A percentile compares a stretch with the other conserved stretches of the same genome.
Conservation (phyloP, 2,797 vertebrate genomes). For the Myotis daubentonii region DNA sequence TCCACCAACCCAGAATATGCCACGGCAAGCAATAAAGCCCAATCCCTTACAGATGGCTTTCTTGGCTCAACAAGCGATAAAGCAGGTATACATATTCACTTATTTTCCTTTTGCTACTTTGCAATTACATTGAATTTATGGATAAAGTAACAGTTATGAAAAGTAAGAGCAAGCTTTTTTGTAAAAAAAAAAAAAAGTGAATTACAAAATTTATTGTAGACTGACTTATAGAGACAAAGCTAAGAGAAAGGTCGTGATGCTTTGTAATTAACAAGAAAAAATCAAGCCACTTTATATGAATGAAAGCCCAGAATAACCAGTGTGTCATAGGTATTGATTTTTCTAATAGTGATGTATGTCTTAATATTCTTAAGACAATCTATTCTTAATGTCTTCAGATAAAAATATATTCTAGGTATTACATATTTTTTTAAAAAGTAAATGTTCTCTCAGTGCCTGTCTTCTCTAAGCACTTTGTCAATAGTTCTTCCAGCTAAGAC, state of each 20-base stretch:
- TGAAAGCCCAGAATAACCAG: background rate
- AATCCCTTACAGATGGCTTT: conserved; percentile 87
- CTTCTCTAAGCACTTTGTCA: background rate
- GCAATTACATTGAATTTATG: background rate
- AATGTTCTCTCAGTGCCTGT: background rate
- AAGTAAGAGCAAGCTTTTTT: background rate
- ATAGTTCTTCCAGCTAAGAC: background rate
- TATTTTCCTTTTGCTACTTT: background rate
- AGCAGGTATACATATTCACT: conserved; percentile 84
- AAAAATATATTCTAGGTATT: background rate
- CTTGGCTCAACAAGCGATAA: conserved; percentile 88
- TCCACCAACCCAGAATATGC: conserved; percentile 83
- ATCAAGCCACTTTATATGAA: background rate
- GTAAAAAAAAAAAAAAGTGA: background rate
- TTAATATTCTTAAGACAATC: no score
- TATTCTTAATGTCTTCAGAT: background rate
- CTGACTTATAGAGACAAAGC: background rate
- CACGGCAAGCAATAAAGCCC: conserved; percentile 83
- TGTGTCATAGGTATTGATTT: background rate
- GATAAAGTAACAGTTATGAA: background rate
- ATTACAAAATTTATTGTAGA: background rate
- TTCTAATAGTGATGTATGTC: background rate
- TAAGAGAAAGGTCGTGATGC: background rate
- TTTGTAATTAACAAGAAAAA: conserved; percentile 15
- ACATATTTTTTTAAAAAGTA: background rate